These are phyloP conservation scores for Morus bassanus DNA, from an alignment of 2,797 vertebrate species.

Conservation along the genomic window DNA sequence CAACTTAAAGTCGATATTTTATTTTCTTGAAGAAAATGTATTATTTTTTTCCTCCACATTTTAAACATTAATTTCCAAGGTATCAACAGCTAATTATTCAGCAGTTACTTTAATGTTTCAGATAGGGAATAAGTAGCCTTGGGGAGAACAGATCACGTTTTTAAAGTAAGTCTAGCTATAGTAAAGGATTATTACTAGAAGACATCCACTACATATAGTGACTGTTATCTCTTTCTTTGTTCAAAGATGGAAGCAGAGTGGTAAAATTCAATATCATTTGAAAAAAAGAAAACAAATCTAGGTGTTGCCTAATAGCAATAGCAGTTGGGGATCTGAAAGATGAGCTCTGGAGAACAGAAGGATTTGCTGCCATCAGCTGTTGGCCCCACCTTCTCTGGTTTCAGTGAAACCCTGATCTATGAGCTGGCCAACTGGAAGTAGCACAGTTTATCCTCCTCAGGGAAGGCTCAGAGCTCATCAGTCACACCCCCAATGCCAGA, in stretches of 20 bases:
- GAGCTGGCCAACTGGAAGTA: not conserved
- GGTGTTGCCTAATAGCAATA: not conserved
- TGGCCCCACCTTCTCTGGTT: not conserved
- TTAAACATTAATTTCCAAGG: slow-evolving; percentile 74
- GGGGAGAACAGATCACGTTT: slow-evolving; percentile 65
- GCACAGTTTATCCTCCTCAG: not conserved
- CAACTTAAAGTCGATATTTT: slow-evolving; percentile 42
- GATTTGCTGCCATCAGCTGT: not conserved
- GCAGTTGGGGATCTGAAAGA: not conserved
- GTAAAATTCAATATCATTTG: not conserved
- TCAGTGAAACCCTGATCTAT: not conserved
- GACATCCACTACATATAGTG: slow-evolving; percentile 12
- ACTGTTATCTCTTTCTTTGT: slow-evolving; percentile 7
- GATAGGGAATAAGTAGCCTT: slow-evolving; percentile 67
- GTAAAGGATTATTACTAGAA: slow-evolving; percentile 58
- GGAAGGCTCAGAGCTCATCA: not conserved
- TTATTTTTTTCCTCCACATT: slow-evolving; percentile 49
- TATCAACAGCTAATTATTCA: slow-evolving; percentile 75
- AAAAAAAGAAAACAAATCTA: not conserved
- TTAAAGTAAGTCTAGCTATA: slow-evolving; percentile 58
- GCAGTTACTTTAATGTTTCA: slow-evolving; percentile 68
- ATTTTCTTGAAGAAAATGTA: slow-evolving; percentile 42
- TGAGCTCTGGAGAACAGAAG: not conserved
- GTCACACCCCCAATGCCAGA: not conserved
- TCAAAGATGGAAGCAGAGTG: not conserved